Base-by-base conservation (phyloP, 2,797 vertebrate genomes). In the Diplodus sargus region DNA sequence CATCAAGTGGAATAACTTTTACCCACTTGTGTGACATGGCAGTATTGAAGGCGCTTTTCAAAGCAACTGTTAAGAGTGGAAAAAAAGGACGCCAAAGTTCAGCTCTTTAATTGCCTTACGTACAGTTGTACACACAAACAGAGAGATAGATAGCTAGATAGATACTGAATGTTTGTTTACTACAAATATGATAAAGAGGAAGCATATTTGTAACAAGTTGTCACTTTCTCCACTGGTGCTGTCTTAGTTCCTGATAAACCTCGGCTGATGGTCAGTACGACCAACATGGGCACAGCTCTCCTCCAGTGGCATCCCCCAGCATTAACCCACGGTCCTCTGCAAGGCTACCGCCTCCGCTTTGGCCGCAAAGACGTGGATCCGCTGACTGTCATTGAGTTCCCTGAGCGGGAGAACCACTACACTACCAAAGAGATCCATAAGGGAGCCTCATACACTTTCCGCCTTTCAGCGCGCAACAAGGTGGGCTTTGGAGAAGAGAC, bases 401-500 rank as follows among this genome's bases (percentile, higher is more conserved):
- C 97, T 0, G 98, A 99, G 80, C 96, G 97, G 10, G 98, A 99
- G 88, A 98, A 99, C 87, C 97, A 99, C 92, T 99, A 98, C 92
- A 99, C 98, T 0, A 98, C 97, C 63, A 98, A 97, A 91, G 98
- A 99, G 86, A 98, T 99, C 91, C 98, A 99, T 81, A 99, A 97
- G 90, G 98, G 98, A 81, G 97, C 98, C 14, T 97, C 97, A 0
- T 99, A 99, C 13, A 83, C 96, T 63, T 99, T 99, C 88, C 97
- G 96, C 88, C 97, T 99, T 77, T 97, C 98, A 0, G 98, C 98
- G 58, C 97, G 96, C 91, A 99, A 99, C 95, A 98, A 97, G 96
- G 97, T 98, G 94, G 98, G 98, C 91, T 99, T 98, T 67, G 98
- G 98, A 61, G 98, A 99, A 90, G 98, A 99, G 87, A 97, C 97